A percentile compares a stretch with the other conserved stretches of the same genome.
Conservation (phyloP, 2,888 invertebrate species). For the Platycheirus rosarum region DNA sequence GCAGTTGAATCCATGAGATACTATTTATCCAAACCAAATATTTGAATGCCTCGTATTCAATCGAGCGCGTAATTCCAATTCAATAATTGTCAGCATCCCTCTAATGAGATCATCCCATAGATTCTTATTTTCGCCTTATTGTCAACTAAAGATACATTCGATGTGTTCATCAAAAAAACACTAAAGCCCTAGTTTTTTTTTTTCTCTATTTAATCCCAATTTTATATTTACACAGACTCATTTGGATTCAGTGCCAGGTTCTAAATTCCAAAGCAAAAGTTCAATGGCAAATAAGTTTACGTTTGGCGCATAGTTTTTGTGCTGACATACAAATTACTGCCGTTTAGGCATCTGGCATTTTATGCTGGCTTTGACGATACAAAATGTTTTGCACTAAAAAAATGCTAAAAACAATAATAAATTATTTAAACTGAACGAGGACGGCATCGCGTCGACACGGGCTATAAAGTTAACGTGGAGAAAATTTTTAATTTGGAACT, state of each 20-base stretch:
- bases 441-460: conserved; percentile 3
- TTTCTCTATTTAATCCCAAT: conserved; percentile 28
- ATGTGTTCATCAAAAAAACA: conserved; percentile 17
- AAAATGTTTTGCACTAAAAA: conserved; percentile 54
- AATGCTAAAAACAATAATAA: conserved; percentile 61
- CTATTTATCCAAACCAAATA: conserved; percentile 46
- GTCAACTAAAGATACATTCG: neutral
- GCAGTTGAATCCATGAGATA: conserved; percentile 53
- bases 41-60: conserved; percentile 41
- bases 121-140: neutral
- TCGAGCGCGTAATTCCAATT: conserved; percentile 42
- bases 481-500: conserved; percentile 65
- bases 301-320: conserved; percentile 34
- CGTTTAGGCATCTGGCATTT: conserved; percentile 30
- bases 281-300: conserved; percentile 67
- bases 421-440: conserved; percentile 26
- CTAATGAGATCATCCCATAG: conserved; percentile 71
- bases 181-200: conserved; percentile 2
- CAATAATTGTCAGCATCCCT: conserved; percentile 53
- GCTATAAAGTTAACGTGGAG: conserved; percentile 51
- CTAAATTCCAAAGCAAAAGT: conserved; percentile 56
- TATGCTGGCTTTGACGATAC: conserved; percentile 1
- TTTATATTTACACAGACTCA: conserved; percentile 39
- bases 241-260: conserved; percentile 57
- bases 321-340: conserved; percentile 56